Conservation (phyloP, 30 jellyfish, hydroid and myxozoan species). For the Aurelia sp. region DNA sequence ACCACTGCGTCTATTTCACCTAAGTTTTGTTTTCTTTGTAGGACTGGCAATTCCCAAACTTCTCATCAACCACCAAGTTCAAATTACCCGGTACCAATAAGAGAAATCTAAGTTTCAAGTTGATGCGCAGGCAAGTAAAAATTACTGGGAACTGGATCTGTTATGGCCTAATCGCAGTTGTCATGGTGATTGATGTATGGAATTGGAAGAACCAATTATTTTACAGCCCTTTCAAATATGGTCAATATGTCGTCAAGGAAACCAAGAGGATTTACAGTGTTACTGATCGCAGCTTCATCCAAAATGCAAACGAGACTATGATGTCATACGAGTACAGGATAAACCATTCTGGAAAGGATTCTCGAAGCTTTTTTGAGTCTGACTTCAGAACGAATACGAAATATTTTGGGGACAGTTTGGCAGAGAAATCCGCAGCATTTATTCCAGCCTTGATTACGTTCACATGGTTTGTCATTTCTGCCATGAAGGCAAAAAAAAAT, state of each 20-base stretch:
- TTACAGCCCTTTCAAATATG: slow-evolving; percentile 42
- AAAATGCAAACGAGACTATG: slow-evolving; percentile 33
- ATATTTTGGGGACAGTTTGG: slow-evolving; percentile 34
- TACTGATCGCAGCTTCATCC: slow-evolving; percentile 13
- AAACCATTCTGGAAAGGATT: not conserved
- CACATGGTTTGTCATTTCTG: slow-evolving; percentile 13
- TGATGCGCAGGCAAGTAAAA: slow-evolving; percentile 33
- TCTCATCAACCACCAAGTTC: slow-evolving; percentile 1
- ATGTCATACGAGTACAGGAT: slow-evolving; percentile 8
- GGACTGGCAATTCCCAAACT: slow-evolving; percentile 74
- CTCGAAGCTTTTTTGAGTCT: not conserved
- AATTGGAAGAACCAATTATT: slow-evolving; percentile 49
- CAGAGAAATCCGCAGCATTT: slow-evolving; percentile 41
- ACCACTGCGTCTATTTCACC: not conserved
- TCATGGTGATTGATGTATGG: slow-evolving; percentile 39
- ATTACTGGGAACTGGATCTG: slow-evolving; percentile 60
- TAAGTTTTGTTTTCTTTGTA: not conserved
- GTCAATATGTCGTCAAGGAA: slow-evolving; percentile 17
- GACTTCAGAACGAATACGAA: slow-evolving; percentile 6
- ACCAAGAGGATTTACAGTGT: slow-evolving; percentile 29
- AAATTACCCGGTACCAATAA: slow-evolving; percentile 54
- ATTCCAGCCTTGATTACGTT: slow-evolving; percentile 14
- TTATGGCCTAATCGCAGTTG: slow-evolving; percentile 45
- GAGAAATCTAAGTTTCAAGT: slow-evolving; percentile 9
- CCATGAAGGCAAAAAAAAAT: not conserved